Percentiles rank a stretch among this genome's conserved stretches.
phyloP scores from a whole-genome alignment of 2,797 vertebrate genomes.

The Dipus sagitta region DNA sequence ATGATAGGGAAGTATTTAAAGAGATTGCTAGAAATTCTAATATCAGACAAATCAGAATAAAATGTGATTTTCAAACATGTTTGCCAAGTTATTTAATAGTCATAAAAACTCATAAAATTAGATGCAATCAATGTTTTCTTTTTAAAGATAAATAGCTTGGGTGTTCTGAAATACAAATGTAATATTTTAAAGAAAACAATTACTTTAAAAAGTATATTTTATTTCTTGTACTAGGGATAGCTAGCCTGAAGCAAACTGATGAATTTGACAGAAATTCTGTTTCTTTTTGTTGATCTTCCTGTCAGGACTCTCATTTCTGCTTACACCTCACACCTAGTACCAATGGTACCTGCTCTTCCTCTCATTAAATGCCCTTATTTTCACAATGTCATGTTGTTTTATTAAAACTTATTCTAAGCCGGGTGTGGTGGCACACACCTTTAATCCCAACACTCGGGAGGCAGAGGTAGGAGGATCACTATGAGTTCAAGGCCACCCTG shows the following conservation, averaged over 20 bases:
- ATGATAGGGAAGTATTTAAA: not conserved
- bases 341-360: not conserved
- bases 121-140: not conserved
- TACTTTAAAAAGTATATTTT: not conserved
- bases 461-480: too few relatives aligned
- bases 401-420: conserved; percentile 18
- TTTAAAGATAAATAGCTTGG: too few relatives aligned
- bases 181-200: not conserved
- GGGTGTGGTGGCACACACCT: too few relatives aligned
- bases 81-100: conserved; percentile 47
- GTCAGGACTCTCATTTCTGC: not conserved
- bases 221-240: not conserved
- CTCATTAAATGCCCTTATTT: not conserved
- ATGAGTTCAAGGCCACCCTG: too few relatives aligned
- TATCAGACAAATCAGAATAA: not conserved
- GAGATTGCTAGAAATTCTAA: not conserved
- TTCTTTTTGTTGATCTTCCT: not conserved
- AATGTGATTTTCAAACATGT: not conserved
- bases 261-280: not conserved
- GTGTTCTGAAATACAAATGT: not conserved
- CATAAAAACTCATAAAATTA: conserved; percentile 22
- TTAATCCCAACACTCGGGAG: too few relatives aligned
- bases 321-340: not conserved
- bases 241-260: not conserved
- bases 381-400: not conserved